Percentiles rank a stretch among this genome's conserved stretches.
phyloP scores from a whole-genome alignment of 1,140 invertebrate species.

The Drosophila repleta region DNA sequence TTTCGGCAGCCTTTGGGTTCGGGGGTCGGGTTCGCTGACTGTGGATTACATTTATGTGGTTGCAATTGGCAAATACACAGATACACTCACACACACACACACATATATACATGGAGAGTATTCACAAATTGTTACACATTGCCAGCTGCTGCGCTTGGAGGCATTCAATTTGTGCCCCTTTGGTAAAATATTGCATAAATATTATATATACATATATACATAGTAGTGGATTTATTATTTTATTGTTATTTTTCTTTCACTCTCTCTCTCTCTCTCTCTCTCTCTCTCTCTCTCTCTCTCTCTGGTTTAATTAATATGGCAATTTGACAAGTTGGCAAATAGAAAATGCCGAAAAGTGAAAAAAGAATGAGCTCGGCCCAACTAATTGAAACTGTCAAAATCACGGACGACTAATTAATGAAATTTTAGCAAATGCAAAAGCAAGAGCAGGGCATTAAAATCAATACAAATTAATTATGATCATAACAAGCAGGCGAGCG shows the following conservation, averaged over 20 bases:
- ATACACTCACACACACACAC: constrained; percentile 1
- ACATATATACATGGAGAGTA: constrained; percentile 16
- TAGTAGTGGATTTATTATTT: neutral
- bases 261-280: constrained; percentile 17
- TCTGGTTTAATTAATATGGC: constrained; percentile 42
- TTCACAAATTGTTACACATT: constrained; percentile 41
- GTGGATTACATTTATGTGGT: constrained; percentile 79
- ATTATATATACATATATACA: constrained; percentile 4
- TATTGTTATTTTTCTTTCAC: too few species aligned
- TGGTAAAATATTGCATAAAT: constrained; percentile 16
- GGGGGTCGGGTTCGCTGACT: constrained; percentile 27
- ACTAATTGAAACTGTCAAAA: constrained; percentile 75
- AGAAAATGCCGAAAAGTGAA: constrained; percentile 12
- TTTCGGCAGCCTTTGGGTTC: constrained; percentile 1
- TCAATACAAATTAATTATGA: constrained; percentile 65
- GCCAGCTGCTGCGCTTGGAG: constrained; percentile 23
- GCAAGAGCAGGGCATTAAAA: constrained; percentile 31
- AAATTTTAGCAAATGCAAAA: constrained; percentile 46
- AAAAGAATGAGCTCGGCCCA: constrained; percentile 16
- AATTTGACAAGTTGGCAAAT: constrained; percentile 51
- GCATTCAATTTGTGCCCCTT: constrained; percentile 19
- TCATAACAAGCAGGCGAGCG: constrained; percentile 35
- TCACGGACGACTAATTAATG: constrained; percentile 58
- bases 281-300: constrained; percentile 18
- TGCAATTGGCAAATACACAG: constrained; percentile 49